phyloP scores from a whole-genome alignment of 2,113 vertebrate species.

The Pedionomus torquatus region DNA sequence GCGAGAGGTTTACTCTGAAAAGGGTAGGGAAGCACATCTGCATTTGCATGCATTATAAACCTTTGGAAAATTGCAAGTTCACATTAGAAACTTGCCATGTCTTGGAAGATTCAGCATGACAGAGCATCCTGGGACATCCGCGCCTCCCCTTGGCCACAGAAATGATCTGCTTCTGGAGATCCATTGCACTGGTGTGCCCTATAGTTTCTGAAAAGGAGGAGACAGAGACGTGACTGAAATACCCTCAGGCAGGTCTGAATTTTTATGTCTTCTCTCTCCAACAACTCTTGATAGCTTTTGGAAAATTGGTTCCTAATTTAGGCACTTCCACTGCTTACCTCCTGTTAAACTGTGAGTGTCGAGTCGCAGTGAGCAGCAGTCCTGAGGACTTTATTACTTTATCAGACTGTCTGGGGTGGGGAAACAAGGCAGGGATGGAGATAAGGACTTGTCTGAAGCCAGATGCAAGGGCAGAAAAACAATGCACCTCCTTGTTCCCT shows the following conservation, averaged over 20 bases:
- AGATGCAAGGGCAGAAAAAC: not conserved
- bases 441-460: not conserved
- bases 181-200: not conserved
- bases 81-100: accelerated
- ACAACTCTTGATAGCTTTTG: not conserved
- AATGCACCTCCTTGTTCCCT: not conserved
- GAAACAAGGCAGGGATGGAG: not conserved
- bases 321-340: not conserved
- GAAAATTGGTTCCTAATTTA: not conserved
- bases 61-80: not conserved
- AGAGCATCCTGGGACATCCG: not conserved
- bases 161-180: not conserved
- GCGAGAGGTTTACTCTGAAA: not conserved
- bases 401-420: not conserved
- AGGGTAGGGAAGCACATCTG: not conserved
- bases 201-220: not conserved
- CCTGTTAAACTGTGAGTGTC: not conserved
- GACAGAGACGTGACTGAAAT: not conserved
- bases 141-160: not conserved
- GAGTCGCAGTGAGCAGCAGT: not conserved
- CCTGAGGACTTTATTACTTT: not conserved
- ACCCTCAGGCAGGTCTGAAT: accelerated
- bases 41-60: not conserved
- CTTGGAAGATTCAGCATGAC: not conserved
- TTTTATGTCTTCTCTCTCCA: not conserved